Conservation (phyloP, 2,797 vertebrate species). For the Scolopax rusticola region DNA sequence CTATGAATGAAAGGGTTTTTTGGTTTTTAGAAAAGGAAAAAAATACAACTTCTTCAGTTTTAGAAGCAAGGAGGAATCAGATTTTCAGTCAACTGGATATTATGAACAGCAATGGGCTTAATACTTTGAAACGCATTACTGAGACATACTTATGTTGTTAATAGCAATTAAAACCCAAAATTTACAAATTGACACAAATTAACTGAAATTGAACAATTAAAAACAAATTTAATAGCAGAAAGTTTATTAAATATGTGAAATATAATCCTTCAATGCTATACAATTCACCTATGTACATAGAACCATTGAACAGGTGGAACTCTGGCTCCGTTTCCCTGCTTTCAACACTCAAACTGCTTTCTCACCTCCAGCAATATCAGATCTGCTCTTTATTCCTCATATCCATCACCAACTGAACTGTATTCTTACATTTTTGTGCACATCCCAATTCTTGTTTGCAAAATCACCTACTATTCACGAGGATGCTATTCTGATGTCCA, state of each 20-base stretch:
- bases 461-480: not conserved
- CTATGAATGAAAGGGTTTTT: not conserved
- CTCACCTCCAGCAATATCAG: not conserved
- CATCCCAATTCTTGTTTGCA: not conserved
- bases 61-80: not conserved
- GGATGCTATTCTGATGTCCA: not conserved
- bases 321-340: not conserved
- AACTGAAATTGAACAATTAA: too few species aligned
- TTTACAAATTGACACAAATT: too few species aligned
- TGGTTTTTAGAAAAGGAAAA: not conserved
- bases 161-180: not conserved
- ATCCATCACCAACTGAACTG: not conserved
- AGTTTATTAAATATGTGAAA: not conserved
- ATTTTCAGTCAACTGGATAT: not conserved
- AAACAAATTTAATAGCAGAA: not conserved
- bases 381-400: not conserved
- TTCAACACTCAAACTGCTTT: not conserved
- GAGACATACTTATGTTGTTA: not conserved
- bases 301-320: not conserved
- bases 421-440: not conserved
- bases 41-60: not conserved
- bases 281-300: fast-evolving
- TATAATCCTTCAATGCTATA: fast-evolving
- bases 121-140: not conserved
- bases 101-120: not conserved